phyloP scores from a whole-genome alignment of 2,113 vertebrate species.

The Columbina picui region DNA sequence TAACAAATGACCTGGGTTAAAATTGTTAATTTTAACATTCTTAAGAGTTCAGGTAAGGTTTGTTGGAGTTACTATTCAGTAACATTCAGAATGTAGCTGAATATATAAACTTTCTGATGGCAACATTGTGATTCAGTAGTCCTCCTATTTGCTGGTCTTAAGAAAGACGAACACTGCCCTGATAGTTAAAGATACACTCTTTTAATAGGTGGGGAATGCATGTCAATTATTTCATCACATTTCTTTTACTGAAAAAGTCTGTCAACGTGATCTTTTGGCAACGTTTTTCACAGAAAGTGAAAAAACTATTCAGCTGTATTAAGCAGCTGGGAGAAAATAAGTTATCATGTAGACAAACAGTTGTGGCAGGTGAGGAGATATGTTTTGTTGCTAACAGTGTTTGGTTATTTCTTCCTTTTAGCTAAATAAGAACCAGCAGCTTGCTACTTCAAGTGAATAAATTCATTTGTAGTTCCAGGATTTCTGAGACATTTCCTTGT shows the following conservation, averaged over 20 bases:
- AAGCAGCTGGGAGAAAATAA: not conserved
- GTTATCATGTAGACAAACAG: not conserved
- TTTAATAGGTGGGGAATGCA: not conserved
- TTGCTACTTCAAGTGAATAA: not conserved
- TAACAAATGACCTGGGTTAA: not conserved
- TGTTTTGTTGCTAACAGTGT: accelerated
- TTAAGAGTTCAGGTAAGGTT: slow-evolving; percentile 51
- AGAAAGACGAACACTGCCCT: not conserved
- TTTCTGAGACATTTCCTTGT: not conserved
- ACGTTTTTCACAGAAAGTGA: not conserved
- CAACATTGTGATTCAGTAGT: not conserved
- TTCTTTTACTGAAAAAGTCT: not conserved
- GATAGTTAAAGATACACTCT: not conserved
- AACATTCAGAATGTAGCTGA: slow-evolving; percentile 4
- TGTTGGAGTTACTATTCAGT: slow-evolving; percentile 72
- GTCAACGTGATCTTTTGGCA: not conserved
- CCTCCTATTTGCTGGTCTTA: not conserved
- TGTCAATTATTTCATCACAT: not conserved
- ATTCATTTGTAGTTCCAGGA: not conserved
- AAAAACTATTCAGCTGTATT: not conserved
- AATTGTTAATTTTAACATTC: slow-evolving; percentile 58
- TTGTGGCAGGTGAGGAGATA: not conserved
- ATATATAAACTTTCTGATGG: not conserved
- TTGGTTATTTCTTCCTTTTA: not conserved
- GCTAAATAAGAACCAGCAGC: not conserved